Percentiles rank a stretch among this genome's conserved stretches.
Conservation (phyloP, 2,888 invertebrate genomes). For the Epinotia ramella region DNA sequence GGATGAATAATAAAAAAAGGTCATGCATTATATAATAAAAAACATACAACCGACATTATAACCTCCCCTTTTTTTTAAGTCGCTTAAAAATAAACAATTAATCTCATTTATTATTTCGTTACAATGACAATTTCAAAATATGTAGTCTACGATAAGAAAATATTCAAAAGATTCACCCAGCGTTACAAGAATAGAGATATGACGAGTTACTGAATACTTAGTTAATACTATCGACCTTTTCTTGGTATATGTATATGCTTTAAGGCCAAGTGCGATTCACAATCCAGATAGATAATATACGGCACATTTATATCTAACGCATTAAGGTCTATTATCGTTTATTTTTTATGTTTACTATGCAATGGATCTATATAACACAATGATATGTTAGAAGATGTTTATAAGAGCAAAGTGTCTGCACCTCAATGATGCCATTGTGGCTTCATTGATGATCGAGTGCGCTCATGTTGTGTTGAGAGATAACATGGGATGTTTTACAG, state of each 20-base stretch:
- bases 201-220: conserved; percentile 53
- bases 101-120: too few species aligned
- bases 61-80: conserved; percentile 32
- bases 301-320: not conserved
- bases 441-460: conserved; percentile 37
- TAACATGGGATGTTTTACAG: conserved; percentile 27
- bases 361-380: conserved; percentile 31
- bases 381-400: conserved; percentile 45
- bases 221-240: conserved; percentile 57
- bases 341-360: not conserved
- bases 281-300: not conserved
- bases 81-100: conserved; percentile 40
- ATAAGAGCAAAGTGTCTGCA: conserved; percentile 46
- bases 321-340: conserved; percentile 2
- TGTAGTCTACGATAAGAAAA: conserved; percentile 54
- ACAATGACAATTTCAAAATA: not conserved
- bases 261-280: conserved; percentile 50
- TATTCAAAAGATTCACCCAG: conserved; percentile 55
- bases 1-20: not conserved
- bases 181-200: conserved; percentile 49
- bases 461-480: conserved; percentile 33
- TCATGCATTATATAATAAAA: not conserved
- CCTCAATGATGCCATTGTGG: conserved; percentile 51
- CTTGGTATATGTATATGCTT: conserved; percentile 51
- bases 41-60: conserved; percentile 28